phyloP scores from a whole-genome alignment of 2,797 vertebrate species.

The Neosalanx taihuensis region DNA sequence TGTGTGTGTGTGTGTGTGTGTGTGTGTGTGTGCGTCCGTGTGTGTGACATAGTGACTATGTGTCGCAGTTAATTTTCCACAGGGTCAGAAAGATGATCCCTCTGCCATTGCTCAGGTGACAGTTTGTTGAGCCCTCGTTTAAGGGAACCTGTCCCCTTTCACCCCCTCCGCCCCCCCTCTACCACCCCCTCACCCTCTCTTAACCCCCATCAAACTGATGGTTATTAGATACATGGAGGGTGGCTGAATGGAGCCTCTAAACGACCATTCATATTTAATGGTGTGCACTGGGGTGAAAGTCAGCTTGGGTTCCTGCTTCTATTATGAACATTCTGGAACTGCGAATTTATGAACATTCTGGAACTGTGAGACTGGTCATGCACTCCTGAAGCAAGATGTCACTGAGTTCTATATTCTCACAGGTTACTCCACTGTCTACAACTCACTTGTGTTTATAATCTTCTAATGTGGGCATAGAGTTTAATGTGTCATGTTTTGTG shows the following conservation, averaged over 20 bases:
- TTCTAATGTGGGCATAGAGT: no score
- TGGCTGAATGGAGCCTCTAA: slow-evolving; percentile 47
- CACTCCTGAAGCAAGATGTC: slow-evolving; percentile 5
- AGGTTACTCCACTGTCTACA: slow-evolving; percentile 19
- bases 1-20: slow-evolving; percentile 7
- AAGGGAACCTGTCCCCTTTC: background rate
- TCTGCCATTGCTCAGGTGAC: slow-evolving; percentile 48
- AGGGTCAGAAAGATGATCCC: slow-evolving; percentile 53
- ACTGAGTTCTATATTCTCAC: background rate
- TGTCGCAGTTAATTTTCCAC: slow-evolving; percentile 48
- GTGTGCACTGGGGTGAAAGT: slow-evolving; percentile 12
- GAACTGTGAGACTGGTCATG: slow-evolving; percentile 7
- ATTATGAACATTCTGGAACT: background rate
- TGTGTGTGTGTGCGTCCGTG: slow-evolving; percentile 12
- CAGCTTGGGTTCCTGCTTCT: background rate
- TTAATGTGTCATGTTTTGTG: no score
- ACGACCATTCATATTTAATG: slow-evolving; percentile 64
- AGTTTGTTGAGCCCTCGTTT: slow-evolving; percentile 41
- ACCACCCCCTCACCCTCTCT: background rate
- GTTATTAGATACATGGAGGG: slow-evolving; percentile 42
- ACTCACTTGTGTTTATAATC: slow-evolving; percentile 14
- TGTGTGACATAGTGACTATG: slow-evolving; percentile 16
- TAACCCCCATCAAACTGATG: slow-evolving; percentile 32
- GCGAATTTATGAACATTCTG: background rate
- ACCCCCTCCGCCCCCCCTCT: no score